These are phyloP conservation scores for Neolamprologus sp. DNA, from an alignment of 2,113 vertebrate genomes.

Conservation along the genomic window DNA sequence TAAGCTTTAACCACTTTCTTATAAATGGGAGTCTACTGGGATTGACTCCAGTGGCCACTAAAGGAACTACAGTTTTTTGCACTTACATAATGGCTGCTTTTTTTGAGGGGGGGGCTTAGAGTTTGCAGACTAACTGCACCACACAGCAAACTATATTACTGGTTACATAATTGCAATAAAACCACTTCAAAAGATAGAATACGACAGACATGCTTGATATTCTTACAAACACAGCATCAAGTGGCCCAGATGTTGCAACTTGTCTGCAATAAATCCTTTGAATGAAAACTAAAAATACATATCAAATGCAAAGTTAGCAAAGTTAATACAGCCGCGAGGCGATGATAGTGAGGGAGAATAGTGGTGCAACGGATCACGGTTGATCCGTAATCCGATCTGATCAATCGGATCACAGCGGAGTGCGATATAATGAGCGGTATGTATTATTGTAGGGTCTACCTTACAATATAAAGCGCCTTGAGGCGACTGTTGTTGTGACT, in stretches of 20 bases:
- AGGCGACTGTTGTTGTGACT: rapidly evolving
- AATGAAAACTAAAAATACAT: neutral
- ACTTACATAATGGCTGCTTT: neutral
- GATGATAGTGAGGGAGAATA: neutral
- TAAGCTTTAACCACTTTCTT: rapidly evolving
- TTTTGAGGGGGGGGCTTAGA: rapidly evolving
- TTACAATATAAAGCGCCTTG: neutral
- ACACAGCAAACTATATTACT: rapidly evolving
- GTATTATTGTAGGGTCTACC: neutral
- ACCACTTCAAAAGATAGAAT: rapidly evolving
- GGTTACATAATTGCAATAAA: neutral
- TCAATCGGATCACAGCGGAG: rapidly evolving
- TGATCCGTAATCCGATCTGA: rapidly evolving
- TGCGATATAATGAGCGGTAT: neutral
- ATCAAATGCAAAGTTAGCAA: neutral
- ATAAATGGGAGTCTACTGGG: neutral
- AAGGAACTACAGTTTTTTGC: neutral
- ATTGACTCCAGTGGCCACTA: neutral
- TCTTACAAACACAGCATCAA: neutral
- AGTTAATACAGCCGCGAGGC: neutral
- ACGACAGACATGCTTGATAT: neutral
- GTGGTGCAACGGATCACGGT: neutral
- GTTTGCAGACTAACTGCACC: neutral
- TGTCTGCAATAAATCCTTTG: rapidly evolving
- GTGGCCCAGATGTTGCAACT: neutral